Evolutionary conservation across 2,797 vertebrate species (phyloP).

Genomic region (Austrolebias charrua): DNA sequence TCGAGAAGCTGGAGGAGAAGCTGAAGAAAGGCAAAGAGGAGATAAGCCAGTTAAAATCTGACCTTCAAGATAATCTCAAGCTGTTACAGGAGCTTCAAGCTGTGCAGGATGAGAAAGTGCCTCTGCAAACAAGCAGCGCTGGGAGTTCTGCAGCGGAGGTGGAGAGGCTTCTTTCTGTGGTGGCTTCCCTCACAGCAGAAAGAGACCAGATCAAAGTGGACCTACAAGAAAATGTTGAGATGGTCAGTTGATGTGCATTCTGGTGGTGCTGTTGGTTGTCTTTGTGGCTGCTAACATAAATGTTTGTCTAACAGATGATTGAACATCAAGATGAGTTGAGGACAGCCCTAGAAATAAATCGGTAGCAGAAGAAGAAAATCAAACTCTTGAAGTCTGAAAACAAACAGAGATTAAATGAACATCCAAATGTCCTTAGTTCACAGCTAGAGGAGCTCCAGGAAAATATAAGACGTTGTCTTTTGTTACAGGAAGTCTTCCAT

Average conservation of each 20-base stretch:
- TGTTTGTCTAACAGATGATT: slow-evolving; percentile 76
- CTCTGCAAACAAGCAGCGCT: neutral
- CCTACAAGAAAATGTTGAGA: slow-evolving; percentile 72
- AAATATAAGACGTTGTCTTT: slow-evolving; percentile 24
- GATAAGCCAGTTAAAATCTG: too few species aligned
- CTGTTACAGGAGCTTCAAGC: slow-evolving; percentile 46
- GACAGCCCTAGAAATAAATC: slow-evolving; percentile 67
- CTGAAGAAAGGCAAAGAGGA: too few species aligned
- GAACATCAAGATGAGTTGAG: slow-evolving; percentile 84
- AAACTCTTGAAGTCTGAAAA: slow-evolving; percentile 55
- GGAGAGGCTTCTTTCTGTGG: slow-evolving; percentile 57
- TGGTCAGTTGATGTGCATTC: slow-evolving; percentile 59
- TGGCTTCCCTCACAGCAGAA: slow-evolving; percentile 71
- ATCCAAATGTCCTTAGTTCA: neutral
- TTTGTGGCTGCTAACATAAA: neutral
- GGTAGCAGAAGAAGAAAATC: slow-evolving; percentile 30
- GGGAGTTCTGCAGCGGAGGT: slow-evolving; percentile 37
- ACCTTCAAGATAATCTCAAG: neutral
- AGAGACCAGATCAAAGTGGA: slow-evolving; percentile 70
- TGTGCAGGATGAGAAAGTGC: slow-evolving; percentile 37
- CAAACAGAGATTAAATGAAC: slow-evolving; percentile 9
- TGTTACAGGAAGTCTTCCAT: too few species aligned
- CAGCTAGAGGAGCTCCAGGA: slow-evolving; percentile 45
- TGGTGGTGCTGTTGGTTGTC: neutral
- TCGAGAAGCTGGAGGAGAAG: too few species aligned